Base-by-base conservation (phyloP, 2,888 invertebrate species). In the Tineola bisselliella region DNA sequence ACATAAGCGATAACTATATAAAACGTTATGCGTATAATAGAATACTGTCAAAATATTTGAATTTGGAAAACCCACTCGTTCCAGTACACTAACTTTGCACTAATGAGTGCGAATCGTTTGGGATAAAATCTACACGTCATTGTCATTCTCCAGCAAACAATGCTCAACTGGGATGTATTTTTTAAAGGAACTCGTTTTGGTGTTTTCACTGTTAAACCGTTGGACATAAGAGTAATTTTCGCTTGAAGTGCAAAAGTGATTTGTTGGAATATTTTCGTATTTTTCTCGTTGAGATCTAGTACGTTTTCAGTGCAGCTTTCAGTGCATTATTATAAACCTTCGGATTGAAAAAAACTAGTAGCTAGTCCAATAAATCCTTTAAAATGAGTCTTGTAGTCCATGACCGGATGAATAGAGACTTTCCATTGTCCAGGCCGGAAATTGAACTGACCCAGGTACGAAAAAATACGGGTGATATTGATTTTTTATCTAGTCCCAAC, bases 51-150 rank as follows among this genome's bases (percentile, higher is more conserved):
- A 38, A 38, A 38, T 38, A 38, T 38, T 38, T 38, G 38, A 38
- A 38, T 38, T 38, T 38, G 5, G 11, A 12, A n/a, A 38, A 38
- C 2, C 43, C n/a, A 48, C 15, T 48, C 48, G 48, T 15, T 48
- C 48, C 48, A 48, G 48, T 17, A 17, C 43, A 13, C 25, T 25
- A 25, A 56, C 58, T 33, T 58, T 33, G 58, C 70, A 70, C 73
- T 78, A 79, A 79, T 77, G 76, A 75, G 74, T 71, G 68, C 69
- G 15, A 70, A 73, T 68, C 68, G 70, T 72, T 70, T 64, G 71
- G 67, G 73, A 75, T 77, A 74, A 73, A 77, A 76, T 75, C 75
- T 73, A 76, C 77, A 75, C 73, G 66, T 76, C 74, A 75, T 77
- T 75, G 75, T 78, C 78, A 71, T 66, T 66, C 65, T 38, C 10